A percentile compares a stretch with the other conserved stretches of the same genome.
phyloP scores from a whole-genome alignment of 2,888 invertebrate genomes.

The Aphrophora alni region DNA sequence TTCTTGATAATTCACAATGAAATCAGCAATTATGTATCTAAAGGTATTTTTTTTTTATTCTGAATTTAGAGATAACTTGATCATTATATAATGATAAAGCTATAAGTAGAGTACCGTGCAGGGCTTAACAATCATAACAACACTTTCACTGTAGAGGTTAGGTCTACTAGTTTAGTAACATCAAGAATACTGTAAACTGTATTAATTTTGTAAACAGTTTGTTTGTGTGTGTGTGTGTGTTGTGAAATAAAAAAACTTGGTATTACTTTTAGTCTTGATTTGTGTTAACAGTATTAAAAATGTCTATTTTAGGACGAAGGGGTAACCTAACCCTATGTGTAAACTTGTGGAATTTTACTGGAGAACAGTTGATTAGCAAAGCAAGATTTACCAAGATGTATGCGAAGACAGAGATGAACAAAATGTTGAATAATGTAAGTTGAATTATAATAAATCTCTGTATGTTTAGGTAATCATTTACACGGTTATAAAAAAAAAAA shows the following conservation, averaged over 20 bases:
- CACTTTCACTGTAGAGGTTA: background rate
- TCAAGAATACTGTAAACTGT: no score
- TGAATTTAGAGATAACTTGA: background rate
- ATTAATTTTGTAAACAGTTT: background rate
- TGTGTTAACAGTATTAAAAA: background rate
- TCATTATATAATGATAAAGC: background rate
- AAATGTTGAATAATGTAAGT: background rate
- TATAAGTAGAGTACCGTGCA: background rate
- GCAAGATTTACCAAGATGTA: background rate
- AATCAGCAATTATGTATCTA: background rate
- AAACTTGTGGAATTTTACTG: background rate
- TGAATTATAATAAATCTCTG: no score
- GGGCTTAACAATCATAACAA: background rate
- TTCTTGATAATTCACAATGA: background rate
- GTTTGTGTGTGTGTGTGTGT: background rate
- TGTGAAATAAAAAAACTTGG: no score
- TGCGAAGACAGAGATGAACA: background rate
- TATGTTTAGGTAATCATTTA: no score
- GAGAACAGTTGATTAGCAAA: background rate
- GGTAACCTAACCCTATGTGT: background rate
- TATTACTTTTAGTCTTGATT: background rate
- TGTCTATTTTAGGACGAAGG: conserved; percentile 9
- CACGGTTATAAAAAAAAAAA: no score
- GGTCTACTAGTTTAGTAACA: background rate
- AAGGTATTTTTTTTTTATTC: background rate